These are phyloP conservation scores for Rhopalosiphum padi DNA, from an alignment of 1,140 invertebrate species.

Conservation along the genomic window DNA sequence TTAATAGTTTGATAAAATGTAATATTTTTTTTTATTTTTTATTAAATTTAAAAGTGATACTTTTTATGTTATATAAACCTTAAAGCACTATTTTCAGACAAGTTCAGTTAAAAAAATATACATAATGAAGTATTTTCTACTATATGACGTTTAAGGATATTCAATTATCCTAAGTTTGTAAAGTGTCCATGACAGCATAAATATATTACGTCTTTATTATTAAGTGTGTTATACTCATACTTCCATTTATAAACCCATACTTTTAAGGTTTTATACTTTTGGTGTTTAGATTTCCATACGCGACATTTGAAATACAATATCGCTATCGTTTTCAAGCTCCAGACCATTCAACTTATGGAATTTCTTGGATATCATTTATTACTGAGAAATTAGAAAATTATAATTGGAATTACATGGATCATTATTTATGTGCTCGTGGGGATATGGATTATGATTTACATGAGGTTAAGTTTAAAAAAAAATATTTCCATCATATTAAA, in stretches of 20 bases:
- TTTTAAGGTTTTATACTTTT: constrained; percentile 43
- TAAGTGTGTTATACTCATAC: background rate
- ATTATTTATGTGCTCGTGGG: constrained; percentile 92
- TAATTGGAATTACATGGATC: constrained; percentile 98
- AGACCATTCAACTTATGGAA: constrained; percentile 90
- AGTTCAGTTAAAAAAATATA: too few species aligned
- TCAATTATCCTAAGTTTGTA: too few species aligned
- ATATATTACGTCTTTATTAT: background rate
- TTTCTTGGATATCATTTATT: constrained; percentile 93
- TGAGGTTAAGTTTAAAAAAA: constrained; percentile 70
- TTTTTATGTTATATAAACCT: too few species aligned
- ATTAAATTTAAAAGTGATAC: too few species aligned
- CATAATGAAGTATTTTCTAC: too few species aligned
- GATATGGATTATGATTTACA: constrained; percentile 87
- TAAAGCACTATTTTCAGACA: too few species aligned
- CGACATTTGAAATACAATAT: constrained; percentile 88
- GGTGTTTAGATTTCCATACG: constrained; percentile 83
- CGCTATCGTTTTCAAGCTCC: constrained; percentile 92
- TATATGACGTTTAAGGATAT: too few species aligned
- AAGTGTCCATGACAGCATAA: too few species aligned
- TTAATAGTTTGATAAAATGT: too few species aligned
- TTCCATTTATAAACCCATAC: background rate
- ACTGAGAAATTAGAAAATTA: constrained; percentile 95
- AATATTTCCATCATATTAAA: background rate
- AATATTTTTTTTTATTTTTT: too few species aligned